Evolutionary conservation across 2,113 vertebrate genomes (phyloP).

Genomic region (Planiliza haematocheilus): DNA sequence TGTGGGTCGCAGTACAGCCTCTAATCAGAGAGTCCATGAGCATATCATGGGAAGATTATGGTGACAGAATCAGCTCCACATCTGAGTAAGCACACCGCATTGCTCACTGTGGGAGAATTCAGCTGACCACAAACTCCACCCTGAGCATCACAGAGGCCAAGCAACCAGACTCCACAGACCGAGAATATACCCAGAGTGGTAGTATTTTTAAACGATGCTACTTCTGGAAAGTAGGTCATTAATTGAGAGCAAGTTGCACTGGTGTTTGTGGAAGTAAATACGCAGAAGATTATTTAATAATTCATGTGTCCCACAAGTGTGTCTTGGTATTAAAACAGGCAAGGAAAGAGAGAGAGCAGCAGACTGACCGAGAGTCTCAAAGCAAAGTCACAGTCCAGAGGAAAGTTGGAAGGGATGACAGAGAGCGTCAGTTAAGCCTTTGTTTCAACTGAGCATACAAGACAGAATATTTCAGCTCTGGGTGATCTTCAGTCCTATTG

Average conservation of each 20-base stretch:
- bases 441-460: conserved; percentile 53
- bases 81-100: conserved; percentile 32
- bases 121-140: conserved; percentile 68
- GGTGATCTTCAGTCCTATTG: conserved; percentile 34
- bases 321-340: conserved; percentile 46
- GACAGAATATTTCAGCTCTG: conserved; percentile 46
- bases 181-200: conserved; percentile 55
- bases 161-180: conserved; percentile 63
- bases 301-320: conserved; percentile 51
- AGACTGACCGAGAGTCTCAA: conserved; percentile 37
- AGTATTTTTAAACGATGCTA: conserved; percentile 71
- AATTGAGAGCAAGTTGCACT: conserved; percentile 52
- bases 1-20: conserved; percentile 49
- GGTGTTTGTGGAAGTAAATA: conserved; percentile 72
- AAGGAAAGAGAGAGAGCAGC: conserved; percentile 22
- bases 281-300: conserved; percentile 57
- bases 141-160: conserved; percentile 46
- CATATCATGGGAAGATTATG: conserved; percentile 64
- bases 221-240: conserved; percentile 72
- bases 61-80: conserved; percentile 56
- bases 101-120: conserved; percentile 55
- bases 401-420: conserved; percentile 43
- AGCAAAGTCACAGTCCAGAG: conserved; percentile 59
- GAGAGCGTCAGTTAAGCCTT: conserved; percentile 45
- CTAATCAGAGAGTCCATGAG: conserved; percentile 69